phyloP scores from a whole-genome alignment of 2,797 vertebrate genomes.

The Gallirallus australis region DNA sequence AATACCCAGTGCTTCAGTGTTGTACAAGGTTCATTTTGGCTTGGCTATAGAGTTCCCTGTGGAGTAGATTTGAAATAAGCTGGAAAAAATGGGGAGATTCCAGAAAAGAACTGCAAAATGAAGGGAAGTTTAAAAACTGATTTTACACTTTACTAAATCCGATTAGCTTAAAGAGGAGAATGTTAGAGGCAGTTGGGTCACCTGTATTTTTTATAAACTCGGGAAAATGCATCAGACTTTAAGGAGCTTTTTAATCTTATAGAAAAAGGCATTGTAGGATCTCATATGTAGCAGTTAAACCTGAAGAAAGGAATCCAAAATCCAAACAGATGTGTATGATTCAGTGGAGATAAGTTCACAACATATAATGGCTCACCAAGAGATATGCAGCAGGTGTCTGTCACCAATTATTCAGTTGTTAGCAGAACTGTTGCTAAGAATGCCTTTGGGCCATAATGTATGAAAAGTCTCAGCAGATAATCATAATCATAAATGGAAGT shows the following conservation, averaged over 20 bases:
- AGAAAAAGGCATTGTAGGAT: background rate
- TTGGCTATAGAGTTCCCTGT: background rate
- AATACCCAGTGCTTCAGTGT: background rate
- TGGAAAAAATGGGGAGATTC: background rate
- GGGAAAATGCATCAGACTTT: background rate
- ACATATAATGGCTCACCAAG: background rate
- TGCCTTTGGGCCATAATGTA: background rate
- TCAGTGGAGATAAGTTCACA: background rate
- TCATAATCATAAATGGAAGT: background rate
- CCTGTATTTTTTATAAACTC: background rate
- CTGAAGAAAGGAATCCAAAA: background rate
- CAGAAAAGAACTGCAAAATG: background rate
- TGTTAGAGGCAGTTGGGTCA: background rate
- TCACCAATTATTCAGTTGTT: background rate
- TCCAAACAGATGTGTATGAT: background rate
- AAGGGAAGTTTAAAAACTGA: background rate
- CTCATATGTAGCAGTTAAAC: background rate
- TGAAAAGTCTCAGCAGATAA: background rate
- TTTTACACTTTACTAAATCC: background rate
- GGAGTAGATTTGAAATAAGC: background rate
- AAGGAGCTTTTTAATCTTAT: background rate
- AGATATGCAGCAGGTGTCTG: background rate
- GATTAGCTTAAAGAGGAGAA: background rate
- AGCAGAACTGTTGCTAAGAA: background rate
- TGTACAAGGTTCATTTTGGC: background rate